These are phyloP conservation scores for Helogale parvula DNA, from an alignment of 2,113 vertebrate species.

Conservation along the genomic window DNA sequence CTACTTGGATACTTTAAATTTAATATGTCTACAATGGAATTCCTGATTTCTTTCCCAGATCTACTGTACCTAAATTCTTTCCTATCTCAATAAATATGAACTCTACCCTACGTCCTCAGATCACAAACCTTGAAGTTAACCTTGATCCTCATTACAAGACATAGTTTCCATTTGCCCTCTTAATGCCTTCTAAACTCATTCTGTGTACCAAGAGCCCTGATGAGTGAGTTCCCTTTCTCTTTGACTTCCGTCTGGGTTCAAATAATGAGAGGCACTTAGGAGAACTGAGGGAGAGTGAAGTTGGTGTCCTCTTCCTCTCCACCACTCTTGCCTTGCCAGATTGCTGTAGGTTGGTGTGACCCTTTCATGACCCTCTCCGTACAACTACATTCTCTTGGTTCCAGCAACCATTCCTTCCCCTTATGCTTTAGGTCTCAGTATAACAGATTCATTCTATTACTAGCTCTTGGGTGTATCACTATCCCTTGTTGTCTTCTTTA, in stretches of 20 bases:
- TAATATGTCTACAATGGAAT: not conserved
- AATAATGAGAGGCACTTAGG: not conserved
- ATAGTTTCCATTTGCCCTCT: not conserved
- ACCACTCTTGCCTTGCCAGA: not conserved
- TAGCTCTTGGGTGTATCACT: not conserved
- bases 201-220: not conserved
- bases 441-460: not conserved
- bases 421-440: not conserved
- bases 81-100: not conserved
- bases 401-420: not conserved
- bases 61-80: not conserved
- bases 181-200: not conserved
- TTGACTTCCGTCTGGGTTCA: not conserved
- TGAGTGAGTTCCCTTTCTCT: not conserved
- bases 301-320: not conserved
- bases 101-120: not conserved
- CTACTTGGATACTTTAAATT: not conserved
- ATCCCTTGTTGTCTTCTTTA: not conserved
- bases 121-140: not conserved
- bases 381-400: not conserved
- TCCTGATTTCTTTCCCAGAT: not conserved
- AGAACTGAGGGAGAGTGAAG: not conserved
- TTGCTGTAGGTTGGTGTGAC: not conserved
- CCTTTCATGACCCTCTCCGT: not conserved
- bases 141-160: not conserved